Percentiles rank a stretch among this genome's conserved stretches.
Conservation (phyloP, 2,113 vertebrate genomes). For the Orycteropus afer region DNA sequence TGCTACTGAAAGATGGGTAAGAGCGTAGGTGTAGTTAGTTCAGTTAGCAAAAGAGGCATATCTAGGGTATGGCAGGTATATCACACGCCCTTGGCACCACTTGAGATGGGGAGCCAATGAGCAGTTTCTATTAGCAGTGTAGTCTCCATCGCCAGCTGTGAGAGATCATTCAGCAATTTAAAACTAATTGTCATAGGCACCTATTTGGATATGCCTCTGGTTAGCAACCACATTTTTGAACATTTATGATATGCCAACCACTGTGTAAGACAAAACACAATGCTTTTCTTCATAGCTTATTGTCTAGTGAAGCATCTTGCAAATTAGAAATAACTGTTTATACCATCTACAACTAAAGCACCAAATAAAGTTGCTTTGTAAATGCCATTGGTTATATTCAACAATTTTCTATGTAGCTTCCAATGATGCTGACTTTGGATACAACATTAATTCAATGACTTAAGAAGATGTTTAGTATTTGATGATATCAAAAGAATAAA, state of each 20-base stretch:
- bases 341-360: not conserved
- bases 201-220: not conserved
- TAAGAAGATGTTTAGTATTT: not conserved
- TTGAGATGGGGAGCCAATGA: too few relatives aligned
- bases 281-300: not conserved
- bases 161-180: not conserved
- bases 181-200: not conserved
- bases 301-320: not conserved
- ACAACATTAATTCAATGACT: not conserved
- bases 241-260: not conserved
- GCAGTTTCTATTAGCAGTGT: too few relatives aligned
- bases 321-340: not conserved
- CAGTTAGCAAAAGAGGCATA: not conserved
- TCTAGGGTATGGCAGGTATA: too few relatives aligned
- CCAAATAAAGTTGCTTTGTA: not conserved
- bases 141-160: too few relatives aligned
- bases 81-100: too few relatives aligned
- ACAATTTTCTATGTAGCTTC: not conserved
- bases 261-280: not conserved
- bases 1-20: not conserved
- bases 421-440: conserved; percentile 7
- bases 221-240: conserved; percentile 29
- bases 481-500: not conserved
- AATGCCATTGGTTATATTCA: not conserved
- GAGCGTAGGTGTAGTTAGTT: not conserved